phyloP scores from a whole-genome alignment of 2,113 vertebrate genomes.

The Ranitomeya imitator region DNA sequence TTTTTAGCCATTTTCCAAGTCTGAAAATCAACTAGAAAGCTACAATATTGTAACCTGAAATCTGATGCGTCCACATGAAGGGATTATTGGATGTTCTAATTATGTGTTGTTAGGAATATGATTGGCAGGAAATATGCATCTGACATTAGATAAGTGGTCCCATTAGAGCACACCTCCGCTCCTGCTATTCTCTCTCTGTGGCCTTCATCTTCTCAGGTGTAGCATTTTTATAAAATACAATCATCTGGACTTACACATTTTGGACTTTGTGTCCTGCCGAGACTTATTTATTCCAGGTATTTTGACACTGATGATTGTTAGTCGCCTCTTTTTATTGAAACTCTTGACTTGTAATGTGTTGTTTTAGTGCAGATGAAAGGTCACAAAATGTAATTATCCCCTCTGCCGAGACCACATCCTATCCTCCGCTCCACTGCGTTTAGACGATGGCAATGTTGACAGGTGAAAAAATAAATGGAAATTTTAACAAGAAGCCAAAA shows the following conservation, averaged over 20 bases:
- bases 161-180: not conserved
- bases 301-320: not conserved
- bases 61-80: no score
- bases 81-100: no score
- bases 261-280: not conserved
- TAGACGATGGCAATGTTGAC: not conserved
- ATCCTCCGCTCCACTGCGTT: not conserved
- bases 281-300: not conserved
- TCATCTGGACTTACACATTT: not conserved
- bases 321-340: constrained; percentile 8
- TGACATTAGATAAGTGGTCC: not conserved
- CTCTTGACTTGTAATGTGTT: constrained; percentile 10
- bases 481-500: constrained; percentile 13
- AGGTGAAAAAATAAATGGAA: constrained; percentile 21
- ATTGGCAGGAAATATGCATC: no score
- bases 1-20: no score
- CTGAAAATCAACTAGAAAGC: no score
- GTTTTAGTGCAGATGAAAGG: constrained; percentile 23
- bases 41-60: no score
- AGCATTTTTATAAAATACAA: not conserved
- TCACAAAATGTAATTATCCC: constrained; percentile 38
- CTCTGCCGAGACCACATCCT: not conserved
- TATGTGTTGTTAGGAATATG: no score
- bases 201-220: not conserved
- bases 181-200: not conserved